Percentiles rank a stretch among this genome's conserved stretches.
Conservation (phyloP, 2,113 vertebrate species). For the Muntiacus muntjak region DNA sequence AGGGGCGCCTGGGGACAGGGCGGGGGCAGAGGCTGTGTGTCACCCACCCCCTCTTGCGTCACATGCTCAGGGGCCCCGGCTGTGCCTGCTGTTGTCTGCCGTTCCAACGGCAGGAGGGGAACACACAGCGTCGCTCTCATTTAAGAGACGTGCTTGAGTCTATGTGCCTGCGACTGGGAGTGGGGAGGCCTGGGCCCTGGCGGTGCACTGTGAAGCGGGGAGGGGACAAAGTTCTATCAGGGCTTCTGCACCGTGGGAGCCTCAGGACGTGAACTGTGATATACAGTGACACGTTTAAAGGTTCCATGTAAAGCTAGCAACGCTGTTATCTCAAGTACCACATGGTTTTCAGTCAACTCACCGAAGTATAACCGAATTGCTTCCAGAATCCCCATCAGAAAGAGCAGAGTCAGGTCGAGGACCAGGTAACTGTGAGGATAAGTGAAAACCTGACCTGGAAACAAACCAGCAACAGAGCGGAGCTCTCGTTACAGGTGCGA, state of each 20-base stretch:
- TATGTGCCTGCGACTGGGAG: rapidly evolving
- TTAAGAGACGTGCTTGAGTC: rapidly evolving
- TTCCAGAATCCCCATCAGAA: constrained; percentile 84
- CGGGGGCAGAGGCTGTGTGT: not conserved
- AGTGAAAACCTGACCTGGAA: constrained; percentile 84
- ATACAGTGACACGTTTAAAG: not conserved
- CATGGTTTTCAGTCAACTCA: constrained; percentile 62
- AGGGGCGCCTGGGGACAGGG: not conserved
- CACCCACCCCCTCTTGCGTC: not conserved
- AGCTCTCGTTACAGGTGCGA: not conserved
- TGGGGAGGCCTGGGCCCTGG: not conserved
- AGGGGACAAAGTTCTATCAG: not conserved
- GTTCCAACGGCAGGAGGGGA: rapidly evolving
- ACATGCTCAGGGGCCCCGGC: not conserved
- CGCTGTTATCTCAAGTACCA: not conserved
- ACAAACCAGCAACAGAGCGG: not conserved
- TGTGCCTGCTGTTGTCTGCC: not conserved
- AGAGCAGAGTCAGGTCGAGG: constrained; percentile 83
- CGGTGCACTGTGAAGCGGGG: not conserved
- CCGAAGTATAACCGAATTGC: constrained; percentile 79
- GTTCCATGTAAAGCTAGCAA: rapidly evolving
- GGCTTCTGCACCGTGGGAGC: not conserved
- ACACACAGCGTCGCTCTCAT: rapidly evolving
- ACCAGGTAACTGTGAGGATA: constrained; percentile 81
- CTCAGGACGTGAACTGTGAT: rapidly evolving